A percentile compares a stretch with the other conserved stretches of the same genome.
Conservation (phyloP, 2,113 vertebrate genomes). For the Tympanuchus pallidicinctus region DNA sequence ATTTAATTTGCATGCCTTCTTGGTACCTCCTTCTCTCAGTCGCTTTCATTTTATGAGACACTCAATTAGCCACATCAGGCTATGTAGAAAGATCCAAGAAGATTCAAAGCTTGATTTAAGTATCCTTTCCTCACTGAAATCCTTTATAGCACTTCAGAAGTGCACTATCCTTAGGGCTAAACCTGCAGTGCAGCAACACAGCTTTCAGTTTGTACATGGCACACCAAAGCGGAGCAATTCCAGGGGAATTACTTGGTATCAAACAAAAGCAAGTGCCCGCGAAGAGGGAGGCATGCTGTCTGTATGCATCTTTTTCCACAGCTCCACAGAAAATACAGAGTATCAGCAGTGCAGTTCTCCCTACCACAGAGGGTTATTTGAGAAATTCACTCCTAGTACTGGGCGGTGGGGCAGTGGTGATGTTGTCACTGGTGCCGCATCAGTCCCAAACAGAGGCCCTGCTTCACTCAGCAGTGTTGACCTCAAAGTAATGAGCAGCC, state of each 20-base stretch:
- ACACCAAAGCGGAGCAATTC: not conserved
- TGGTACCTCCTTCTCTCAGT: not conserved
- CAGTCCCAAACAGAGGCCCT: not conserved
- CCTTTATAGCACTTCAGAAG: not conserved
- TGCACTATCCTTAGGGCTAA: not conserved
- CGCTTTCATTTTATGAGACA: not conserved
- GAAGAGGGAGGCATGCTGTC: not conserved
- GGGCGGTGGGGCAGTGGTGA: fast-evolving
- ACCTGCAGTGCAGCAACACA: not conserved
- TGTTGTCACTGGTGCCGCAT: not conserved
- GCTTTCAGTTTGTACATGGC: not conserved
- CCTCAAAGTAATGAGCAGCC: not conserved
- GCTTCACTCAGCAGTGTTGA: not conserved
- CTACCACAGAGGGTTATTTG: fast-evolving
- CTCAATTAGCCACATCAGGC: conserved; percentile 2
- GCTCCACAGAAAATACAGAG: not conserved
- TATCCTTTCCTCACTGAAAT: not conserved
- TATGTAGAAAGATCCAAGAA: not conserved
- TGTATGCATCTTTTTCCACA: not conserved
- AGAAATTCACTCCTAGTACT: not conserved
- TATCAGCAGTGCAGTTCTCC: not conserved
- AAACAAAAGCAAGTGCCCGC: not conserved
- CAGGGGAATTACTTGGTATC: not conserved
- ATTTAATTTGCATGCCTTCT: conserved; percentile 22
- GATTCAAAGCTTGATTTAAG: not conserved